Evolutionary conservation across 2,113 vertebrate species (phyloP), one percentile per base, ranked within the genome.

Genomic region (Machaerirhynchus nigripectus): DNA sequence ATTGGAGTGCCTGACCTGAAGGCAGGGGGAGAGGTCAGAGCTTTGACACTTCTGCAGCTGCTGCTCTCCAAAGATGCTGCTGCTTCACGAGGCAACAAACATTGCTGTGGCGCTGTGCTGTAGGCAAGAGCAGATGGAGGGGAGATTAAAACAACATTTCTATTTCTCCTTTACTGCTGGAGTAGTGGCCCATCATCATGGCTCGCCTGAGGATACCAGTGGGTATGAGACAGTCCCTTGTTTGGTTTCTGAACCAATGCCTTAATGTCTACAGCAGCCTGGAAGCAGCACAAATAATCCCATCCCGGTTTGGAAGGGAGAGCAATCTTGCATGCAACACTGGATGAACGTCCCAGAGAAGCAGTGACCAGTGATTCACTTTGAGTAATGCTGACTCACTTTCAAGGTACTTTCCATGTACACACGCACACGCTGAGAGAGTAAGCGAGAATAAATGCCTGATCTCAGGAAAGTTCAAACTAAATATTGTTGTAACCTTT

Each of bases 401-500:
- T 74, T 77, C 78, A 94, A 97, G 97, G 97, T 98, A 98, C 97
- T 98, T 98, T 98, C 98, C 97, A 95, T n/a, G 86, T 75, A 97
- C 96, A 98, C 96, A 96, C 1, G 3, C 84, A 97, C 95, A 93
- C 1, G 0, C 75, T 96, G 97, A 97, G 95, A 97, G 89, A 96
- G 93, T 96, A 88, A 97, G 95, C 40, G 2, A 95, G 97, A 96
- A 98, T 97, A 97, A 98, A 97, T 57, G 95, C 95, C 92, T 97
- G 77, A 90, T 95, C 94, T 90, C 96, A 93, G 87, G 94, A 96
- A 93, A 94, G 78, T 96, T 97, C 96, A 98, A 97, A 96, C 96
- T 97, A 98, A 98, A 98, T 98, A 98, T 98, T 98, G 81, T 97
- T 97, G 73, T 98, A 98, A 98, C 98, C 97, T 98, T 98, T 98